phyloP scores from a whole-genome alignment of 2,888 invertebrate species.

The Volucella bombylans region DNA sequence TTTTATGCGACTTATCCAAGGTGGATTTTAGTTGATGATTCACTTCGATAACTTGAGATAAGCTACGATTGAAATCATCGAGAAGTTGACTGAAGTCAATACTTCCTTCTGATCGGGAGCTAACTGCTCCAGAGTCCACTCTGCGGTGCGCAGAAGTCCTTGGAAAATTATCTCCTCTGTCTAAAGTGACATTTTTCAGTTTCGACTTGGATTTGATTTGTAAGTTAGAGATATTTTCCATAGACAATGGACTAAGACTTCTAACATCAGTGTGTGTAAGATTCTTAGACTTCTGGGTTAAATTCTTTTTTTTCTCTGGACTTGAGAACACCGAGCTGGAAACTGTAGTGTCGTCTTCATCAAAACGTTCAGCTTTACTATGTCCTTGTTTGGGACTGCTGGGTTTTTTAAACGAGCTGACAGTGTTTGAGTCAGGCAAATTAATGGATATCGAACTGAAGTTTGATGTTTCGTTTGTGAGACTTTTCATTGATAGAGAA shows the following conservation, averaged over 20 bases:
- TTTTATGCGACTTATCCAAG: conserved; percentile 76
- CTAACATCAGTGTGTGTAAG: conserved; percentile 2
- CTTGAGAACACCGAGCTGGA: conserved; percentile 78
- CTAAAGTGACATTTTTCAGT: conserved; percentile 47
- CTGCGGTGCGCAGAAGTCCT: conserved; percentile 2
- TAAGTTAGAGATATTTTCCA: conserved; percentile 76
- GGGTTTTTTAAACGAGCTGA: background rate
- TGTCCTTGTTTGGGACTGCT: background rate
- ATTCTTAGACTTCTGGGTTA: background rate
- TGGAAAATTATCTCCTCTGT: conserved; percentile 45
- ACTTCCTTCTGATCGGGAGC: conserved; percentile 50
- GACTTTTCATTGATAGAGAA: conserved; percentile 49
- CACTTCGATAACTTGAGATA: conserved; percentile 79
- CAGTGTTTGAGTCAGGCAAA: conserved; percentile 75
- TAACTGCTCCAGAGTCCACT: conserved; percentile 3
- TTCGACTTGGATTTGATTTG: conserved; percentile 68
- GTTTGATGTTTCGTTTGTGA: conserved; percentile 76
- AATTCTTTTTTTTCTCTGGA: conserved; percentile 75
- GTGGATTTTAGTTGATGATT: conserved; percentile 78
- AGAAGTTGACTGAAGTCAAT: conserved; percentile 77
- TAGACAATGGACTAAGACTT: conserved; percentile 76
- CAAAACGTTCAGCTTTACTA: conserved; percentile 44
- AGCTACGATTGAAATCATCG: conserved; percentile 79
- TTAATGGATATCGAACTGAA: conserved; percentile 77
- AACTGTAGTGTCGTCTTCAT: conserved; percentile 77